Evolutionary conservation across 2,797 vertebrate species (phyloP), one percentile per base, ranked within the genome.

Genomic region (Heterohyrax brucei): DNA sequence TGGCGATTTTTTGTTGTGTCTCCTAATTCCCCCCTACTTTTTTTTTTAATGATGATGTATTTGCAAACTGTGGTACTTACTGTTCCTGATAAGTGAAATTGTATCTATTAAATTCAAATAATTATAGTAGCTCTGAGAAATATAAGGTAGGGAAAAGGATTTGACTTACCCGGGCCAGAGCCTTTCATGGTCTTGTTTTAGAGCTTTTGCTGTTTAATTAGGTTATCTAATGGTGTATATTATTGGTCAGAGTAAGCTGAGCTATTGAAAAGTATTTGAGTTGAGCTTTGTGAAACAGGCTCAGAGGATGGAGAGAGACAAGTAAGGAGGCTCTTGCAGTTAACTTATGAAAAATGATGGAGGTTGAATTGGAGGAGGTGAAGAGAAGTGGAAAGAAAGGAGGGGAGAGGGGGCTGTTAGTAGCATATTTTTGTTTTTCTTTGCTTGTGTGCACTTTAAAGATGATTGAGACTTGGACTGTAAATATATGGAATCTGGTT

Each of bases 361-460:
- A 64, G 9, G 70, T 66, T 70, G 30, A 79, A 72, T 30, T 56
- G 10, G 13, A 4, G n/a, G 90, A 39, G 24, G 12, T 53, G 5
- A 30, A 66, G 50, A 16, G 3, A 77, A 73, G n/a, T 83, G 28
- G 33, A 53, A 5, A 50, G 72, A 79, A 78, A 81, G 50, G 26
- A 81, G 53, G 21, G 39, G 59, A n/a, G 33, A n/a, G 28, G 68
- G 18, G 3, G 1, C 46, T 62, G 59, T 33, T n/a, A 18, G 22
- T 83, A 93, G 48, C 66, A n/a, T 73, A 10, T 56, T 64, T 95
- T 90, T 73, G 5, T n/a, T 79, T 87, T 53, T 83, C 44, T 73
- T 81, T 93, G 81, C 75, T 87, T 79, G 46, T 90, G 48, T 87
- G 50, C 30, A 28, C 81, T 89, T 78, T 87, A 87, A 94, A 86